Base-by-base conservation (phyloP, 2,797 vertebrate genomes). In the Danio choprae region DNA sequence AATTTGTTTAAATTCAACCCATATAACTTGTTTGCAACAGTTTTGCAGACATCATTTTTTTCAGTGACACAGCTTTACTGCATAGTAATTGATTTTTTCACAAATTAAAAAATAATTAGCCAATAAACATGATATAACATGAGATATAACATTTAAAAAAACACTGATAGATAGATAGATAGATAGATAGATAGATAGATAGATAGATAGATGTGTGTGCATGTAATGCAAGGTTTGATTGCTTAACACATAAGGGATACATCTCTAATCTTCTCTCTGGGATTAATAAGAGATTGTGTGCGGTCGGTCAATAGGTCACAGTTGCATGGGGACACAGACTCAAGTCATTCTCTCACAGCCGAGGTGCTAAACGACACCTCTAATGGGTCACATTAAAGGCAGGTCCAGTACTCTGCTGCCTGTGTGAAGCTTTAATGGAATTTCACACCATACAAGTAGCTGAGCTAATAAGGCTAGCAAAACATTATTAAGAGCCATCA, bases 401-500 rank as follows among this genome's bases (percentile, higher is more conserved):
- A 22, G 29, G 43, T 10, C 16, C 55, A 29, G 69, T 43, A 77
- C 2, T 18, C 64, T 60, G 59, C 41, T 46, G 41, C 68, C 38
- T 22, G 80, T 59, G 80, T 77, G 62, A 77, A 70, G 20, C 70
- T 75, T 55, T 81, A 75, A 76, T 72, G 80, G 84, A 78, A 84
- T 85, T 73, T 87, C 84, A 81, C 86, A 85, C 77, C 80, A 68
- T 55, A 79, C 59, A 51, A 73, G 70, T 67, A 74, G 78, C 48
- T 72, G 69, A 60, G 59, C 72, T 81, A 84, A 84, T 85, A 74
- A 80, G 77, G 48, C 80, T 78, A 5, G 62, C 74, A 67, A 79
- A 79, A 44, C 41, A 50, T 36, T 15, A 81, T 75, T 64, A 78
- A 78, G 69, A 55, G 13, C 62, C 41, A 20, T 82, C 60, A 84